Evolutionary conservation across 1,140 invertebrate genomes (phyloP).

Genomic region (Zaprionus kolodkinae): DNA sequence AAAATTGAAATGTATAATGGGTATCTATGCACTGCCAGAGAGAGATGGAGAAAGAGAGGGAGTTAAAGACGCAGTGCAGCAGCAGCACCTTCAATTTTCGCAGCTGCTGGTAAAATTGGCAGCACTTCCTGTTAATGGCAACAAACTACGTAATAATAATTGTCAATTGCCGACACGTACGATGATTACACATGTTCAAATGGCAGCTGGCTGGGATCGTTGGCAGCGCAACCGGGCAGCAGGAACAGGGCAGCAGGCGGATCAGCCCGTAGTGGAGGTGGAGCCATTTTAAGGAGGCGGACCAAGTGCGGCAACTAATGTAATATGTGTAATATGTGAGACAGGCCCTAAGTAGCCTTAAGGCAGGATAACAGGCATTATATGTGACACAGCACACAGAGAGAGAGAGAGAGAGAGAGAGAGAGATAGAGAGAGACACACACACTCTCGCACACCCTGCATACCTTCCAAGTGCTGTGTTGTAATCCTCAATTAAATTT

Average conservation of each 20-base stretch:
- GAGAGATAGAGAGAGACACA: conserved; percentile 6
- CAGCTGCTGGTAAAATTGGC: conserved; percentile 48
- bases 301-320: conserved; percentile 55
- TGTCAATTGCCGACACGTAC: conserved; percentile 81
- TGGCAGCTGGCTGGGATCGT: conserved; percentile 46
- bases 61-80: conserved; percentile 2
- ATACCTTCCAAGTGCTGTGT: conserved; percentile 38
- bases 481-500: conserved; percentile 81
- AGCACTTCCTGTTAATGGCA: conserved; percentile 54
- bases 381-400: conserved; percentile 50
- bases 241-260: background rate
- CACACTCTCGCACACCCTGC: conserved; percentile 9
- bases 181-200: conserved; percentile 79
- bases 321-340: conserved; percentile 80
- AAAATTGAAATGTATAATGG: conserved; percentile 4
- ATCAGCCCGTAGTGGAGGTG: background rate
- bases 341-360: conserved; percentile 81
- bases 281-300: conserved; percentile 27
- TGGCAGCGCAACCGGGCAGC: conserved; percentile 39
- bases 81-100: conserved; percentile 19
- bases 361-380: conserved; percentile 78
- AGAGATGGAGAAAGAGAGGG: background rate
- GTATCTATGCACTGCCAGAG: background rate
- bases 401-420: too few species aligned
- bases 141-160: conserved; percentile 79